Percentiles rank a stretch among this genome's conserved stretches.
phyloP scores from a whole-genome alignment of 2,113 vertebrate species.

The Pedionomus torquatus region DNA sequence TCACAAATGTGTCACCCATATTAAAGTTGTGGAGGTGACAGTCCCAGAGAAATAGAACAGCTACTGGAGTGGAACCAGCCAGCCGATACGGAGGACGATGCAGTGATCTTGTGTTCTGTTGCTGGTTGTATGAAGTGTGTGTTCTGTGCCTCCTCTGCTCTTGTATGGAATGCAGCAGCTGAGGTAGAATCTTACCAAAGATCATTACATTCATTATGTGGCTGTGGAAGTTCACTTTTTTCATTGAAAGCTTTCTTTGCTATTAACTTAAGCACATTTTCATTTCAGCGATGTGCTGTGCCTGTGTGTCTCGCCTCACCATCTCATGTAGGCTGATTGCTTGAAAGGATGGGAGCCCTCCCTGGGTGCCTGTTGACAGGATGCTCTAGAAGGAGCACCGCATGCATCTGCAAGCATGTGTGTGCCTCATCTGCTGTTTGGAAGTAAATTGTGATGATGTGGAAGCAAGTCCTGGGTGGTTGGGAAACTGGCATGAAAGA shows the following conservation, averaged over 20 bases:
- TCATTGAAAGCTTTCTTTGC: not conserved
- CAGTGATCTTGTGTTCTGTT: not conserved
- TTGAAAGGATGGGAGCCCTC: not conserved
- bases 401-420: not conserved
- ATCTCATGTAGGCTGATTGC: not conserved
- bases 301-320: not conserved
- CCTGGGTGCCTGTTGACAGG: not conserved
- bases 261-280: not conserved
- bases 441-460: not conserved
- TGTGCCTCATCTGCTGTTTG: not conserved
- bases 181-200: too few species aligned
- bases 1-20: not conserved
- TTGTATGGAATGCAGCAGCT: not conserved
- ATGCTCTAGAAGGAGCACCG: not conserved
- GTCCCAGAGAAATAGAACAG: not conserved
- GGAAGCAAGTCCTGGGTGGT: not conserved
- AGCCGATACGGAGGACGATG: not conserved
- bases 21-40: not conserved
- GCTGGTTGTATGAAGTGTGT: not conserved
- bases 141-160: not conserved
- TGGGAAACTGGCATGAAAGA: not conserved
- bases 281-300: not conserved
- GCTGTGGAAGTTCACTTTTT: not conserved
- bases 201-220: too few species aligned
- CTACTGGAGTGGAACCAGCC: not conserved